Conservation (phyloP, 2,797 vertebrate genomes). For the Telmatherina bonti region DNA sequence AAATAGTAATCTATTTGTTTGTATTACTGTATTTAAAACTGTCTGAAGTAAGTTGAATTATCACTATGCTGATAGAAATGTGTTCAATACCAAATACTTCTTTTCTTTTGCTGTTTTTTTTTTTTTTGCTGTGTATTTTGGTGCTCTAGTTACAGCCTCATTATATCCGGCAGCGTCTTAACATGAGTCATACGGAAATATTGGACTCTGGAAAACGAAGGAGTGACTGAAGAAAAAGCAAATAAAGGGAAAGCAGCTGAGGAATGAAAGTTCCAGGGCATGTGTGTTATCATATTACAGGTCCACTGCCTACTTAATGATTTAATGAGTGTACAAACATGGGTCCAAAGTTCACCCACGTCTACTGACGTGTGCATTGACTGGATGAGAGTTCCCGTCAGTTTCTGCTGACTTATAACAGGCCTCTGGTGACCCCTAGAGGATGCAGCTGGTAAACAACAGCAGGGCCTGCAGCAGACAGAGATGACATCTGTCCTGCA, state of each 20-base stretch:
- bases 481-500: slow-evolving; percentile 23
- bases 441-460: slow-evolving; percentile 44
- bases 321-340: slow-evolving; percentile 66
- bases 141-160: slow-evolving; percentile 49
- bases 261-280: slow-evolving; percentile 46
- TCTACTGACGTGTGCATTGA: slow-evolving; percentile 37
- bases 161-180: slow-evolving; percentile 51
- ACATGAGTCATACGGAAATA: slow-evolving; percentile 68
- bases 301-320: slow-evolving; percentile 57
- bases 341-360: slow-evolving; percentile 68
- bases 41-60: background rate
- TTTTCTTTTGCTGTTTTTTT: slow-evolving; percentile 21
- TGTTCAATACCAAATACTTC: slow-evolving; percentile 14
- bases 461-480: background rate
- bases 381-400: slow-evolving; percentile 16
- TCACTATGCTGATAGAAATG: background rate
- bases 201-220: slow-evolving; percentile 32
- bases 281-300: slow-evolving; percentile 54
- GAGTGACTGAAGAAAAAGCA: slow-evolving; percentile 24
- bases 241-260: slow-evolving; percentile 52
- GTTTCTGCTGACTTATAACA: slow-evolving; percentile 62
- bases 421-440: slow-evolving; percentile 71
- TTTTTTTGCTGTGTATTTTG: slow-evolving; percentile 45
- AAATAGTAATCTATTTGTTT: background rate
- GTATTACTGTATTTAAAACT: background rate